Conservation (phyloP, 1,140 invertebrate genomes). For the Odontomachus brunneus region DNA sequence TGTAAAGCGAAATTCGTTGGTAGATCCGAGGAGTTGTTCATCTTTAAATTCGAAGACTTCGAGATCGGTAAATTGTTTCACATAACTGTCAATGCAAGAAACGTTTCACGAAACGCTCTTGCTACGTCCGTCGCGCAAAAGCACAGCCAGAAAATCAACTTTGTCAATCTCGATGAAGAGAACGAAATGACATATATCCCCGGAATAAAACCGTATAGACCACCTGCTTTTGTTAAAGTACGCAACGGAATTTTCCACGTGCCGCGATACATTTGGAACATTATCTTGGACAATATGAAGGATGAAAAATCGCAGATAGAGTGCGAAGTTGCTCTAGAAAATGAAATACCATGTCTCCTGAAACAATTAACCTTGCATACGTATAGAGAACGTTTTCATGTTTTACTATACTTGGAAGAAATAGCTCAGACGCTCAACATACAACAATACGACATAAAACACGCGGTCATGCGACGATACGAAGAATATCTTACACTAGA, state of each 20-base stretch:
- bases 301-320: slow-evolving; percentile 80
- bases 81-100: slow-evolving; percentile 82
- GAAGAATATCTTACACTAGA: slow-evolving; percentile 91
- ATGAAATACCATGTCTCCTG: slow-evolving; percentile 84
- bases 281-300: slow-evolving; percentile 83
- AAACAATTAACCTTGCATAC: slow-evolving; percentile 85
- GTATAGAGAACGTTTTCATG: slow-evolving; percentile 89
- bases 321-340: slow-evolving; percentile 78
- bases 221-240: slow-evolving; percentile 86
- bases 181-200: slow-evolving; percentile 83
- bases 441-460: slow-evolving; percentile 89
- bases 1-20: slow-evolving; percentile 87
- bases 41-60: slow-evolving; percentile 87
- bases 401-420: slow-evolving; percentile 87
- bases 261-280: slow-evolving; percentile 86
- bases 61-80: slow-evolving; percentile 86
- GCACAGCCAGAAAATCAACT: slow-evolving; percentile 80
- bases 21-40: slow-evolving; percentile 86
- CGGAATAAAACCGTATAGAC: slow-evolving; percentile 86
- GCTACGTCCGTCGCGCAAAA: slow-evolving; percentile 70
- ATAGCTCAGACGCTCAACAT: slow-evolving; percentile 77
- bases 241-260: slow-evolving; percentile 86
- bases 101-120: slow-evolving; percentile 48
- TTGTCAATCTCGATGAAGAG: slow-evolving; percentile 78
- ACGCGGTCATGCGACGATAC: slow-evolving; percentile 87